Percentiles rank a stretch among this genome's conserved stretches.
Conservation (phyloP, 2,113 vertebrate species). For the Nannobrachium achirus region DNA sequence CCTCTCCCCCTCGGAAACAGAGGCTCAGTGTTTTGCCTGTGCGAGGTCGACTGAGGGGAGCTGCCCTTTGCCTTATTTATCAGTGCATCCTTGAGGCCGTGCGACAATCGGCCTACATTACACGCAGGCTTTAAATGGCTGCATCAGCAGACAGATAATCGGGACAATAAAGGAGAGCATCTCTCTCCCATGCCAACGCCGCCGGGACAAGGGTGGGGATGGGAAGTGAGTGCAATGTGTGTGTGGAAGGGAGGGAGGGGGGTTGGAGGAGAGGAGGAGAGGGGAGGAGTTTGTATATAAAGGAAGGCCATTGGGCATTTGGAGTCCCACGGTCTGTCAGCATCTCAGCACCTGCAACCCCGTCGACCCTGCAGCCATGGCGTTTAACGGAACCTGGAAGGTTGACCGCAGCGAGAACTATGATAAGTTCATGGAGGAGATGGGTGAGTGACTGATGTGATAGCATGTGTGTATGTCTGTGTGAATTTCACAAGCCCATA, state of each 20-base stretch:
- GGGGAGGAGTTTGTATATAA: slow-evolving; percentile 48
- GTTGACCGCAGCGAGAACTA: slow-evolving; percentile 87
- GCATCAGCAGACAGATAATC: slow-evolving; percentile 82
- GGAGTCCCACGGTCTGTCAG: slow-evolving; percentile 46
- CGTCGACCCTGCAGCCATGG: slow-evolving; percentile 74
- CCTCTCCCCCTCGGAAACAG: slow-evolving; percentile 52
- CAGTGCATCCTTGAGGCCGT: slow-evolving; percentile 50
- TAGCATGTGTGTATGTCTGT: not conserved
- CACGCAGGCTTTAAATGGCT: slow-evolving; percentile 82
- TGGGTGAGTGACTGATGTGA: slow-evolving; percentile 82
- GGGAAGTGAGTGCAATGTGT: too few relatives aligned
- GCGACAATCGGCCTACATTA: slow-evolving; percentile 49
- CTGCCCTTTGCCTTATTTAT: slow-evolving; percentile 55
- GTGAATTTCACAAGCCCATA: too few relatives aligned
- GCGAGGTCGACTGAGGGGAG: slow-evolving; percentile 34
- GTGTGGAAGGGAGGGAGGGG: not conserved
- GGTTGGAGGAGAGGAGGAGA: not conserved
- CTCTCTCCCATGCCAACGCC: slow-evolving; percentile 77
- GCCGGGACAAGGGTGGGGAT: not conserved
- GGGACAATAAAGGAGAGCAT: slow-evolving; percentile 79
- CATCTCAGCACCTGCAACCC: slow-evolving; percentile 24
- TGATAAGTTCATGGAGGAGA: slow-evolving; percentile 89
- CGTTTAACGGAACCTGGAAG: slow-evolving; percentile 89
- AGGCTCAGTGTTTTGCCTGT: slow-evolving; percentile 54
- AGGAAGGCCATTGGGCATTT: slow-evolving; percentile 29